Evolutionary conservation across 2,888 invertebrate genomes (phyloP), one percentile per base, ranked within the genome.

Genomic region (Microctonus brassicae): DNA sequence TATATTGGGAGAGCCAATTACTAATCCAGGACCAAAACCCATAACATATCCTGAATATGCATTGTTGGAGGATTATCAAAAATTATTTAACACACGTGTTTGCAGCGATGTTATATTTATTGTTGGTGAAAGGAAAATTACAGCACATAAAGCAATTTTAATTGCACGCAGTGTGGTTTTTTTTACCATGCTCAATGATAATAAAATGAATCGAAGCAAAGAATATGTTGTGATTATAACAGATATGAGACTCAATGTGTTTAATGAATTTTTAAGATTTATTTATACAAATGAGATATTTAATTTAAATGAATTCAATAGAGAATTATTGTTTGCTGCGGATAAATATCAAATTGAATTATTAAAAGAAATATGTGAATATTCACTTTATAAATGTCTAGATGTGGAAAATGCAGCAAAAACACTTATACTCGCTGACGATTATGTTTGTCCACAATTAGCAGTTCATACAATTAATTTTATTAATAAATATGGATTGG

Each of bases 161-260:
- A 63, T 55, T n/a, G 61, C 61, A 11, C 65, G 66, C 1, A 66
- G 65, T 60, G 20, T 26, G 9, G 66, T 71, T 13, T 71, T 71
- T 22, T 17, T 6, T 13, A 34, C 61, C 1, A 71, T 66, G 61
- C 36, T 71, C 11, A 29, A 29, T 3, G 10, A 58, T 7, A 26
- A 71, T n/a, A n/a, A n/a, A 11, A 1, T 13, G 26, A n/a, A 36
- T 11, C 36, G 60, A n/a, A 22, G 24, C 36, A 24, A 26, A 11
- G 17, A 47, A 26, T 29, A 47, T 33, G 42, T 36, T 47, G 58
- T 71, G 13, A 20, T 22, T 1, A 52, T 71, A 26, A 2, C 17
- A n/a, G 60, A 53, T n/a, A 42, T 62, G 36, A 17, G 17, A 10
- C 34, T 26, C 26, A 61, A 60, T 7, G 52, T 61, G 11, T 33